Base-by-base conservation (phyloP, 2,113 vertebrate genomes). In the Hepsetus odoe region DNA sequence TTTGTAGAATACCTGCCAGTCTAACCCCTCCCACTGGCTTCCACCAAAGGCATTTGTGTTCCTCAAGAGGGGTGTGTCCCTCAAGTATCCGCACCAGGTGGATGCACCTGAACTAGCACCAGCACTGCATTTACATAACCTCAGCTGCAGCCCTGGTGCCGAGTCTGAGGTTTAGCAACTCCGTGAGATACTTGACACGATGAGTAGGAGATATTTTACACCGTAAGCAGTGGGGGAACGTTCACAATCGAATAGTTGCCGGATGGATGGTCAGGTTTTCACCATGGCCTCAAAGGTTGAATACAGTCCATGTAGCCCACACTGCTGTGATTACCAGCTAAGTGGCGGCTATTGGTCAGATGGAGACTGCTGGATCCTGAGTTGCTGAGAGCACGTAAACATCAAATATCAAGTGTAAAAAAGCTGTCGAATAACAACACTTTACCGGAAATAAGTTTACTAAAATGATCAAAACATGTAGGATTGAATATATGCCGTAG, bases 1-100 rank as follows among this genome's bases (percentile, higher is more conserved):
- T 88, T 90, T 88, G 80, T 86, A 87, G 77, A 32, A 71, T 80
- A 87, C 82, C 86, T 73, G 83, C 82, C 68, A 51, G 64, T 76
- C 58, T 42, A 24, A 32, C 86, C 84, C 86, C 89, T 33, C 89
- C 91, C 85, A 70, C 62, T 24, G 4, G 24, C 72, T 68, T 26
- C 53, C 22, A 33, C 16, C 44, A 42, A 46, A 26, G 22, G 6
- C 30, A 22, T 16, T 14, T 16, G 46, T 72, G 26, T 12, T 55
- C 20, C 10, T 73, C 28, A 16, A 14, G 24, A 53, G 66, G 32
- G 61, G 79, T 58, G 74, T 72, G 56, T 33, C 51, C 70, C 55
- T 61, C 49, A 32, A 65, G 35, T 74, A 59, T 70, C 71, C 22
- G 20, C 40, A n/a, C 56, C 61, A 51, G 35, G 51, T 65, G 66